Percentiles rank a stretch among this genome's conserved stretches.
Evolutionary conservation across 2,797 vertebrate genomes (phyloP).

Genomic region (Macroramphosus scolopax): DNA sequence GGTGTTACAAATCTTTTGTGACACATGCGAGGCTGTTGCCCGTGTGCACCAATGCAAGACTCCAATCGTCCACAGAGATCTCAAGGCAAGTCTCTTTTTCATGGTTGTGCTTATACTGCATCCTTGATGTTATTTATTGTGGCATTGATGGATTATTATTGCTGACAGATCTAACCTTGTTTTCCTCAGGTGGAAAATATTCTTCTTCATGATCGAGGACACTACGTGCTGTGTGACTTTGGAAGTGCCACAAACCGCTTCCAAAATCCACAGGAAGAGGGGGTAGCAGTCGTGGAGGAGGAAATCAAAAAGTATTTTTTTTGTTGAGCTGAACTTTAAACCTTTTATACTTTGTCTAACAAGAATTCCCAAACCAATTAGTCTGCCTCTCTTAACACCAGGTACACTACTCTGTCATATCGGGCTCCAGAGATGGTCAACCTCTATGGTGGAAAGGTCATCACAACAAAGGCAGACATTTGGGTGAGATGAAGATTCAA

Average conservation of each 20-base stretch:
- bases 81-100: slow-evolving; percentile 81
- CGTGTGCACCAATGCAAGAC: slow-evolving; percentile 92
- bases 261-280: slow-evolving; percentile 93
- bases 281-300: slow-evolving; percentile 90
- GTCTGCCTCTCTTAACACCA: slow-evolving; percentile 57
- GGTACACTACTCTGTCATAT: slow-evolving; percentile 97
- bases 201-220: slow-evolving; percentile 93
- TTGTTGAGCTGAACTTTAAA: not conserved
- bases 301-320: slow-evolving; percentile 90
- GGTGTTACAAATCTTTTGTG: slow-evolving; percentile 95
- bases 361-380: slow-evolving; percentile 8
- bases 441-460: slow-evolving; percentile 91
- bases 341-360: not conserved
- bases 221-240: slow-evolving; percentile 98
- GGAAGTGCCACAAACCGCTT: slow-evolving; percentile 95
- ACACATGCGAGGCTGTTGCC: slow-evolving; percentile 93
- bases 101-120: not conserved
- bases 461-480: slow-evolving; percentile 96
- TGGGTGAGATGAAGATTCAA: slow-evolving; percentile 82
- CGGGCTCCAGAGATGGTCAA: slow-evolving; percentile 99
- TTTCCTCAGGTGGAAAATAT: slow-evolving; percentile 93
- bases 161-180: slow-evolving; percentile 14
- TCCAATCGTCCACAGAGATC: slow-evolving; percentile 92
- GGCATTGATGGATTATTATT: not conserved
- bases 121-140: slow-evolving; percentile 2